phyloP scores from a whole-genome alignment of 2,113 vertebrate genomes.

The Platichthys flesus region DNA sequence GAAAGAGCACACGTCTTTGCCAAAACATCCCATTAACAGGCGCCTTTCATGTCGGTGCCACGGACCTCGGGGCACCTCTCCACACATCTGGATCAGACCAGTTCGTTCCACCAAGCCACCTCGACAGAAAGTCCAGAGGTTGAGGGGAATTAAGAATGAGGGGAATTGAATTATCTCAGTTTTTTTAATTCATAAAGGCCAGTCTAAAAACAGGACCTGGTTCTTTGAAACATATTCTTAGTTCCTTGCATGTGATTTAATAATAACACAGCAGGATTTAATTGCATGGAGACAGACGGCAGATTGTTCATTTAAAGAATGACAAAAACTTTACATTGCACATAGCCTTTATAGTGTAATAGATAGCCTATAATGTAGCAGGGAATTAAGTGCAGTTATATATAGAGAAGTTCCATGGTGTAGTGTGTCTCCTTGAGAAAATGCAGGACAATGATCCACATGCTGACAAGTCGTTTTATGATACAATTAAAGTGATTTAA shows the following conservation, averaged over 20 bases:
- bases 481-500: constrained; percentile 10
- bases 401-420: constrained; percentile 28
- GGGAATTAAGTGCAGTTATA: constrained; percentile 49
- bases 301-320: constrained; percentile 24
- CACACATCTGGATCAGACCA: constrained; percentile 54
- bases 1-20: constrained; percentile 46
- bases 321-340: constrained; percentile 6
- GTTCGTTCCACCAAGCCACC: constrained; percentile 37
- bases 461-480: constrained; percentile 27
- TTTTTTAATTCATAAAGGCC: constrained; percentile 41
- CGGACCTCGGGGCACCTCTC: constrained; percentile 10
- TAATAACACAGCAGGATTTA: constrained; percentile 2
- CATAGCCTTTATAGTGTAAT: constrained; percentile 35
- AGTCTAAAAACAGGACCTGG: constrained; percentile 35
- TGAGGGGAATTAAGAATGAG: constrained; percentile 27
- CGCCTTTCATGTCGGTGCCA: constrained; percentile 13
- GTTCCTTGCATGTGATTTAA: background rate
- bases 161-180: constrained; percentile 2
- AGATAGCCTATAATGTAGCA: constrained; percentile 33
- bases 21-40: constrained; percentile 44
- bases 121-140: constrained; percentile 33
- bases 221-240: constrained; percentile 30
- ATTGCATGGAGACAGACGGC: constrained; percentile 24
- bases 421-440: constrained; percentile 15
- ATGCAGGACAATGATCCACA: constrained; percentile 17